A percentile compares a stretch with the other conserved stretches of the same genome.
Evolutionary conservation across 2,113 vertebrate genomes (phyloP).

Genomic region (Agelaius phoeniceus): DNA sequence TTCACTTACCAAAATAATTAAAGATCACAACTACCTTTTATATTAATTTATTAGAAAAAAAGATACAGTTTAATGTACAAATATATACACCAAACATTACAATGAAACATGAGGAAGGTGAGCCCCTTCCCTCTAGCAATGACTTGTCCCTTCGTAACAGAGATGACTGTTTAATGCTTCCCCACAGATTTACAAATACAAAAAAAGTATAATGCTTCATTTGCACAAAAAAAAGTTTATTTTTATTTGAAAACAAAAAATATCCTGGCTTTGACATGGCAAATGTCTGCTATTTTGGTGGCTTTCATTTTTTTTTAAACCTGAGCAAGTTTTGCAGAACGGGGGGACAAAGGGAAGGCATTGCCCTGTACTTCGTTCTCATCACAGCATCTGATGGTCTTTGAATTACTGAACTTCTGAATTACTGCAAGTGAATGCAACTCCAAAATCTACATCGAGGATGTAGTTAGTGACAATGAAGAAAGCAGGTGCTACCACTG

Average conservation of each 20-base stretch:
- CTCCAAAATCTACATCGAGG: not conserved
- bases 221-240: constrained; percentile 19
- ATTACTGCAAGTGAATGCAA: not conserved
- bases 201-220: constrained; percentile 60
- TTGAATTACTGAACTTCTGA: constrained; percentile 8
- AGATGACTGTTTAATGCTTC: constrained; percentile 66
- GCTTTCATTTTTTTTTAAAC: constrained; percentile 38
- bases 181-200: constrained; percentile 57
- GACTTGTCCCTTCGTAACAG: not conserved
- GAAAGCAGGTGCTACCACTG: not conserved
- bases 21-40: constrained; percentile 16
- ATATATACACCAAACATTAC: constrained; percentile 70
- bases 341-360: constrained; percentile 37
- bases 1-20: not conserved
- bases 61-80: constrained; percentile 65
- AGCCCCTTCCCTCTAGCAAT: constrained; percentile 21
- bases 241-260: constrained; percentile 40
- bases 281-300: constrained; percentile 60
- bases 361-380: constrained; percentile 32
- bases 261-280: constrained; percentile 54
- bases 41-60: constrained; percentile 73
- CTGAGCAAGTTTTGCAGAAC: constrained; percentile 57
- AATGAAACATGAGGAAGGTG: constrained; percentile 33
- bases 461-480: not conserved
- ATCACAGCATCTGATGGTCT: constrained; percentile 54